Percentiles rank a stretch among this genome's conserved stretches.
These are phyloP conservation scores for Oceanodroma leucorhoa DNA, from an alignment of 2,797 vertebrate genomes.

Conservation along the genomic window DNA sequence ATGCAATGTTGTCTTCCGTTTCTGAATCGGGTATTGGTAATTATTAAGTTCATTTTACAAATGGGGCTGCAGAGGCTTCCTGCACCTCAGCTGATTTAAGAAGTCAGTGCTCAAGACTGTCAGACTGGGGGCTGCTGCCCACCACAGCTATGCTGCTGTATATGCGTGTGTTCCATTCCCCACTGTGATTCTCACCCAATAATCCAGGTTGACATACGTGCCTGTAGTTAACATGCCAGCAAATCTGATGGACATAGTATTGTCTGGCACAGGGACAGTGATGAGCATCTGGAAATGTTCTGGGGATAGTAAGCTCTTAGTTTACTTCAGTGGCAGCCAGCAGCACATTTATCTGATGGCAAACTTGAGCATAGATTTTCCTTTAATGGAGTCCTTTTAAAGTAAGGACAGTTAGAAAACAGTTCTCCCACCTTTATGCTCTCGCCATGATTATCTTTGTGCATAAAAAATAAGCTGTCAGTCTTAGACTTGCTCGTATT, in stretches of 20 bases:
- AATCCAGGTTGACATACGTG: neutral
- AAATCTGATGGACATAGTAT: rapidly evolving
- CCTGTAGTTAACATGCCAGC: neutral
- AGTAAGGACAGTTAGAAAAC: neutral
- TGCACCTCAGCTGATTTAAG: neutral
- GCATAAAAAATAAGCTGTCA: neutral
- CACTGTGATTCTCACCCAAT: rapidly evolving
- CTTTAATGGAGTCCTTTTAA: neutral
- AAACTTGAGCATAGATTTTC: neutral
- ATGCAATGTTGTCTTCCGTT: neutral
- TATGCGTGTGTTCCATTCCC: neutral
- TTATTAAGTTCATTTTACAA: neutral
- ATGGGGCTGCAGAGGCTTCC: neutral
- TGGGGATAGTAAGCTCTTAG: neutral
- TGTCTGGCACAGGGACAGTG: neutral
- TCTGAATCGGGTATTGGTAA: neutral
- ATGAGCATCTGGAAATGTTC: neutral
- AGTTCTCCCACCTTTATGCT: neutral
- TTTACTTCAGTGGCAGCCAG: neutral
- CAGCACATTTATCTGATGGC: neutral
- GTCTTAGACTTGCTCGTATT: neutral
- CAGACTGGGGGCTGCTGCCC: neutral
- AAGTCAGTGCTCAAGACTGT: neutral
- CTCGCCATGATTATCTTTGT: neutral
- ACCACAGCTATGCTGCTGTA: neutral